phyloP scores from a whole-genome alignment of 2,113 vertebrate genomes.

The Salvelinus sp. region DNA sequence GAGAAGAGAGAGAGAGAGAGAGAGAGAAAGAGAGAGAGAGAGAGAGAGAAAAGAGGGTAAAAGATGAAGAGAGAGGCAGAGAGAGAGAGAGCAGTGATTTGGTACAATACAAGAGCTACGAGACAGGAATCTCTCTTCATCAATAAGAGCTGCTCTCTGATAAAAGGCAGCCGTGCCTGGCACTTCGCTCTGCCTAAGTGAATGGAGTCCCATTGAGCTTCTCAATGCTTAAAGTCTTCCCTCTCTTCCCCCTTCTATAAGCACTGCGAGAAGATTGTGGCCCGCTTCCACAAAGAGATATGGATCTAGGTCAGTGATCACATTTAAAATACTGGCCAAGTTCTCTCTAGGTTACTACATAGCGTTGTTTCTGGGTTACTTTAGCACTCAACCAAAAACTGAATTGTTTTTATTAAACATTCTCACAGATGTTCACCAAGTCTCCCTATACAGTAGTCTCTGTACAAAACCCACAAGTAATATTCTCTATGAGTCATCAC shows the following conservation, averaged over 20 bases:
- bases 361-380: not conserved
- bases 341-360: no score
- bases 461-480: not conserved
- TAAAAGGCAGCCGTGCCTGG: slow-evolving; percentile 39
- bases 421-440: slow-evolving; percentile 38
- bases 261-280: slow-evolving; percentile 38
- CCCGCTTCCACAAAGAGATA: slow-evolving; percentile 45
- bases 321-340: slow-evolving; percentile 32
- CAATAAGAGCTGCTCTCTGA: slow-evolving; percentile 54
- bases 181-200: slow-evolving; percentile 38
- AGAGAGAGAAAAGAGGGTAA: not conserved
- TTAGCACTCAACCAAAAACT: slow-evolving; percentile 23
- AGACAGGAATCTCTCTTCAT: slow-evolving; percentile 66
- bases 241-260: slow-evolving; percentile 44
- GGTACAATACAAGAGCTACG: slow-evolving; percentile 53
- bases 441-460: not conserved
- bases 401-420: slow-evolving; percentile 41
- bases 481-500: no score
- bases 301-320: slow-evolving; percentile 43
- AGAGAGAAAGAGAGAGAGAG: not conserved
- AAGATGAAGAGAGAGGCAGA: slow-evolving; percentile 38
- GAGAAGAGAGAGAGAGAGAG: no score
- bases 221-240: slow-evolving; percentile 3
- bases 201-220: slow-evolving; percentile 45
- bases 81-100: slow-evolving; percentile 48